These are phyloP conservation scores for Drosophila ustulata DNA, from an alignment of 2,888 invertebrate species.

Conservation along the genomic window DNA sequence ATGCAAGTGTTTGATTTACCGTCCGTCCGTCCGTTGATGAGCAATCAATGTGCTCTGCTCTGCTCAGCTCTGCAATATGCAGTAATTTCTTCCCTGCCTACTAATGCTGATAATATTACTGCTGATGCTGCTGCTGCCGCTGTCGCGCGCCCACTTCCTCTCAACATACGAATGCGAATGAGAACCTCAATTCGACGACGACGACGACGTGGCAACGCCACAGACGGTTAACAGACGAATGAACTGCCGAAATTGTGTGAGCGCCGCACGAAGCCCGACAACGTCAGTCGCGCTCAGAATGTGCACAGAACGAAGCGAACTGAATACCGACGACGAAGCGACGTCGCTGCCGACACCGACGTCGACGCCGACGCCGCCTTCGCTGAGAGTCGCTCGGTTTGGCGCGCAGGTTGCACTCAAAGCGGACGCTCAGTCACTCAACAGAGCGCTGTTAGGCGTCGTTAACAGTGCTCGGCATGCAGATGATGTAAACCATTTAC, in stretches of 20 bases:
- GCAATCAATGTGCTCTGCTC: constrained; percentile 53
- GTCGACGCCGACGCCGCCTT: constrained; percentile 26
- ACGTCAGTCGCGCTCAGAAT: constrained; percentile 69
- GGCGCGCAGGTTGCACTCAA: constrained; percentile 74
- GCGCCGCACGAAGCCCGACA: constrained; percentile 73
- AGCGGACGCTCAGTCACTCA: constrained; percentile 46
- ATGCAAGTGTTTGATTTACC: constrained; percentile 45
- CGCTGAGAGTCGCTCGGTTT: constrained; percentile 43
- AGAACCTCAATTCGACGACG: constrained; percentile 41
- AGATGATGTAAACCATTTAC: constrained; percentile 53
- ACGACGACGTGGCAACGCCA: constrained; percentile 66
- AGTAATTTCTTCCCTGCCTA: constrained; percentile 33
- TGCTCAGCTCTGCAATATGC: constrained; percentile 57
- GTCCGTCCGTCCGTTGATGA: constrained; percentile 57
- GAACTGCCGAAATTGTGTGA: constrained; percentile 76
- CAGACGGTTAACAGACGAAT: constrained; percentile 79
- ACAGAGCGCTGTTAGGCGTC: constrained; percentile 14
- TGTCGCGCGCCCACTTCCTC: constrained; percentile 48
- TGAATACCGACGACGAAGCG: constrained; percentile 21
- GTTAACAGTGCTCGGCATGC: constrained; percentile 45
- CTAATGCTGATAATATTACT: constrained; percentile 18
- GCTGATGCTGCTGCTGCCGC: constrained; percentile 24
- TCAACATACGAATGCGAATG: constrained; percentile 63
- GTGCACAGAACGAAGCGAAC: constrained; percentile 46
- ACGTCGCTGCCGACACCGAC: constrained; percentile 16